Conservation (phyloP, 1,140 invertebrate genomes). For the Drosophila setifemur region DNA sequence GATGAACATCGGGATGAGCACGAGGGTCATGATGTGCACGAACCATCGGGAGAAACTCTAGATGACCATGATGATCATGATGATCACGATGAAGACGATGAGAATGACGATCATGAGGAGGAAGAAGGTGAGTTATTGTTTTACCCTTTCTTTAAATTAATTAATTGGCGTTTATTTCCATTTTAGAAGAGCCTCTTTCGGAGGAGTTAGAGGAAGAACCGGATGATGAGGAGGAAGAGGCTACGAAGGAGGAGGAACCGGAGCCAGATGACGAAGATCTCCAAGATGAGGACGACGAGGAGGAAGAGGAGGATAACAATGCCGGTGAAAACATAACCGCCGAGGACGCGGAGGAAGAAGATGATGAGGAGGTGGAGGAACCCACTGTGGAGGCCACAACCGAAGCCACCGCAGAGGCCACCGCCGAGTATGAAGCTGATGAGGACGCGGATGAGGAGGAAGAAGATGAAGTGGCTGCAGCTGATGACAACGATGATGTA, state of each 20-base stretch:
- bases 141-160: too few relatives aligned
- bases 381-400: slow-evolving; percentile 62
- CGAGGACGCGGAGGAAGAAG: slow-evolving; percentile 79
- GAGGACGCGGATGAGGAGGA: slow-evolving; percentile 48
- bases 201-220: slow-evolving; percentile 67
- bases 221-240: slow-evolving; percentile 23
- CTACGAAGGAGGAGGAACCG: slow-evolving; percentile 43
- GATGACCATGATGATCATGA: slow-evolving; percentile 78
- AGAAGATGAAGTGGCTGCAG: slow-evolving; percentile 7
- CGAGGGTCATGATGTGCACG: slow-evolving; percentile 82
- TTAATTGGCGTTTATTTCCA: not conserved
- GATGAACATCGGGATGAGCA: slow-evolving; percentile 86
- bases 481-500: slow-evolving; percentile 24
- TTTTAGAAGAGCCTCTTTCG: slow-evolving; percentile 62
- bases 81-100: slow-evolving; percentile 71
- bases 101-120: slow-evolving; percentile 78
- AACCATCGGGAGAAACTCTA: slow-evolving; percentile 69
- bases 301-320: slow-evolving; percentile 76
- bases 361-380: slow-evolving; percentile 74
- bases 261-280: slow-evolving; percentile 49
- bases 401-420: slow-evolving; percentile 56
- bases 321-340: slow-evolving; percentile 78
- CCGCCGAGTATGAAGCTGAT: slow-evolving; percentile 55
- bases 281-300: slow-evolving; percentile 71
- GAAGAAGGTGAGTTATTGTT: slow-evolving; percentile 48